These are phyloP conservation scores for Halictus quadricinctus DNA, from an alignment of 2,888 invertebrate genomes.

Conservation along the genomic window DNA sequence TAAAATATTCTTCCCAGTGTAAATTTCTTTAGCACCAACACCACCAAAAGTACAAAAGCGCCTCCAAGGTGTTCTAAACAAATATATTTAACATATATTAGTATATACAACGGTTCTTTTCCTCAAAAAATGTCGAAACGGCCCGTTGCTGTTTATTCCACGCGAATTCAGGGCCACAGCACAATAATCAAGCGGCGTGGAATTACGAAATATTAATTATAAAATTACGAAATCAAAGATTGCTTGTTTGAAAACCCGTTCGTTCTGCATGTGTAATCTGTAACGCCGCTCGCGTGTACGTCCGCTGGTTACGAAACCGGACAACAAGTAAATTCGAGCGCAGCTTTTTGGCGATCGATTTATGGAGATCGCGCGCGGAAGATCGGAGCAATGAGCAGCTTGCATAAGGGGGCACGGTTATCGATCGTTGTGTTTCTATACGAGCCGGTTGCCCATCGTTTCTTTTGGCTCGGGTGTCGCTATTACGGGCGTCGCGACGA, in stretches of 20 bases:
- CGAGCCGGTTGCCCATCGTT: neutral
- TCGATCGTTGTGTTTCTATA: neutral
- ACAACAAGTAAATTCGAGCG: neutral
- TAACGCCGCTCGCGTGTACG: neutral
- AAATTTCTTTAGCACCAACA: too few relatives aligned
- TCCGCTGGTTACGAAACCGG: neutral
- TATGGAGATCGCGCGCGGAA: neutral
- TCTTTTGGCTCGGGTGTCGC: slow-evolving; percentile 3
- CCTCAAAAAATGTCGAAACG: neutral
- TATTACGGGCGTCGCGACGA: slow-evolving; percentile 26
- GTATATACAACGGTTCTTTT: neutral
- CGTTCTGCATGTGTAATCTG: neutral
- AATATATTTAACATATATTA: too few relatives aligned
- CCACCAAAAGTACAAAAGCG: too few relatives aligned
- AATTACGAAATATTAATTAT: neutral
- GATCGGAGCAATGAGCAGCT: neutral
- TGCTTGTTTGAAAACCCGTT: neutral
- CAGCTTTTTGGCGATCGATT: neutral
- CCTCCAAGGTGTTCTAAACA: too few relatives aligned
- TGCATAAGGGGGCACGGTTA: neutral
- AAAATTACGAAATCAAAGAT: neutral
- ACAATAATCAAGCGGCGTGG: neutral
- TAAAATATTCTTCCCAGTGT: neutral
- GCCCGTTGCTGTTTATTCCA: neutral
- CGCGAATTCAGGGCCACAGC: neutral